Base-by-base conservation (phyloP, 2,797 vertebrate genomes). In the Streptopelia turtur region DNA sequence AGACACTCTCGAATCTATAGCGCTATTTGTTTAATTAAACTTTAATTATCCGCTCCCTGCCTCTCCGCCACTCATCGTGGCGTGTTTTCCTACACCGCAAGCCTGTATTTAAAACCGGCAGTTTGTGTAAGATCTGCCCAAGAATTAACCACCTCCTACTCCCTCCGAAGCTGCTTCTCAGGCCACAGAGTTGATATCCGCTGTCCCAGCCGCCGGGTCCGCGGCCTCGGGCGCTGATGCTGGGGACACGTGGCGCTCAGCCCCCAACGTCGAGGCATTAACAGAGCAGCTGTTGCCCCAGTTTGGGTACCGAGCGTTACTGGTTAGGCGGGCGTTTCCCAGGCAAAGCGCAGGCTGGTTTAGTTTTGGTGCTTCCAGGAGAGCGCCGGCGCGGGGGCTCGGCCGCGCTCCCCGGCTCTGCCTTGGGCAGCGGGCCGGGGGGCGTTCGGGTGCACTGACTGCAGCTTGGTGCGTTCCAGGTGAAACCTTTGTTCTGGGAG, bases 401-500 rank as follows among this genome's bases (percentile, higher is more conserved):
- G 5, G 4, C 14, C 10, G 45, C 5, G 68, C 31, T 8, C 16
- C 14, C 80, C 7, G 27, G 65, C 25, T 69, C 13, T 47, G 66
- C 61, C 39, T 17, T 28, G 18, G 21, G 65, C 71, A 52, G 31
- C 1, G 25, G 50, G 27, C 22, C 13, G 25, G 1, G 4, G 82
- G 65, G 47, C 16, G 56, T 71, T 83, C 66, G 47, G 68, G 53
- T 28, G 94, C 89, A 80, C 96, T 97, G 94, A 97, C 83, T 77
- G 94, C 94, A 84, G 94, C 83, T 97, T 92, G 74, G 70, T 97
- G 59, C 90, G 12, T 98, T 97, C 66, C 96, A 99, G 98, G 98
- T 93, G 98, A 99, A 94, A 98, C 98, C 65, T 98, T 99, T 96
- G 89, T 98, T 55, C 79, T 98, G 94, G 98, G 98, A 96, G 99